Evolutionary conservation across 2,888 invertebrate species (phyloP).

Genomic region (Catonia carolina): DNA sequence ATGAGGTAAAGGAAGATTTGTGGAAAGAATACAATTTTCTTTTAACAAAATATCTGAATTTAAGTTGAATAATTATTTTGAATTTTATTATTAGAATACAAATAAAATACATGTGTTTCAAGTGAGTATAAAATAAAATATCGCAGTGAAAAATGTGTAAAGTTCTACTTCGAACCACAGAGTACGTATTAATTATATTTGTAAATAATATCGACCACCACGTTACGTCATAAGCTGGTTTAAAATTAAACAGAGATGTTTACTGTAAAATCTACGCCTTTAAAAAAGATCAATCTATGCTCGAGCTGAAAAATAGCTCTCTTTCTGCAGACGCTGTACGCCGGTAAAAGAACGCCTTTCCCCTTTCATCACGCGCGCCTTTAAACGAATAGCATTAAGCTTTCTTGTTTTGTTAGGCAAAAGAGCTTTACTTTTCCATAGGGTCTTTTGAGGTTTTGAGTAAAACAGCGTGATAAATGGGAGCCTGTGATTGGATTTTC

Average conservation of each 20-base stretch:
- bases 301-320: constrained; percentile 8
- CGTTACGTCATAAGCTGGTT: too few species aligned
- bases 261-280: constrained; percentile 6
- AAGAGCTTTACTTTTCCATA: constrained; percentile 9
- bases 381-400: constrained; percentile 14
- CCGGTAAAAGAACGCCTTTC: not conserved
- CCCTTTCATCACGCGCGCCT: constrained; percentile 1
- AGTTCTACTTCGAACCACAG: too few species aligned
- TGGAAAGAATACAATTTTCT: too few species aligned
- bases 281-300: constrained; percentile 11
- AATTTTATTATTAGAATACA: too few species aligned
- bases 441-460: constrained; percentile 9
- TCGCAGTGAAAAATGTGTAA: too few species aligned
- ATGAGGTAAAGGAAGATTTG: too few species aligned
- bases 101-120: too few species aligned
- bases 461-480: constrained; percentile 9
- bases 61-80: too few species aligned
- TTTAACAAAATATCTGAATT: too few species aligned
- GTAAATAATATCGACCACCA: too few species aligned
- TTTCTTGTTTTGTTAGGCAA: constrained; percentile 15
- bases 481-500: constrained; percentile 10
- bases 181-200: too few species aligned
- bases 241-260: constrained; percentile 1
- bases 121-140: too few species aligned
- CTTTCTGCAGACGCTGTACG: not conserved